Evolutionary conservation across 2,888 invertebrate species (phyloP).

Genomic region (Scaptomyza flava): DNA sequence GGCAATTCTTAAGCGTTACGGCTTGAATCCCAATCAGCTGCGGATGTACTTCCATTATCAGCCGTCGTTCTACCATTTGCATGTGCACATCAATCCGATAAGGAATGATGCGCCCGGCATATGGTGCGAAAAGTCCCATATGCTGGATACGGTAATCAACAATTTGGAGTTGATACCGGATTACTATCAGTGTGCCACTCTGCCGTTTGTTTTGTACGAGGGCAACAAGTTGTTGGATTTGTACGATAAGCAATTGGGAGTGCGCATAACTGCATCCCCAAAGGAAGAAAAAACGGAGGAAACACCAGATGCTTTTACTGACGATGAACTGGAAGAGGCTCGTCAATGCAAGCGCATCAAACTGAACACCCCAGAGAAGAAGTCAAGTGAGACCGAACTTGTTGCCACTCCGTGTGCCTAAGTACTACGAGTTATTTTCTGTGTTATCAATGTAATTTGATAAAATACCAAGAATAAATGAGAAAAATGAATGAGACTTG

Average conservation of each 20-base stretch:
- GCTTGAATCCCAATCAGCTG: conserved; percentile 88
- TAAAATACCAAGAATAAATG: conserved; percentile 30
- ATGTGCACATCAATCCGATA: conserved; percentile 95
- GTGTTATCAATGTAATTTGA: conserved; percentile 40
- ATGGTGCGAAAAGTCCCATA: conserved; percentile 93
- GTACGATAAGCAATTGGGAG: conserved; percentile 84
- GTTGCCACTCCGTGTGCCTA: conserved; percentile 51
- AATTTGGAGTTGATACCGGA: conserved; percentile 93
- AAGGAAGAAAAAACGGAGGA: background rate
- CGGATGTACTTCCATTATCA: conserved; percentile 97
- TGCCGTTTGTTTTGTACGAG: conserved; percentile 92
- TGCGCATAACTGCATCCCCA: conserved; percentile 35
- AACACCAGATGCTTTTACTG: conserved; percentile 33
- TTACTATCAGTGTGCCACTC: conserved; percentile 92
- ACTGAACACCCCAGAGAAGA: conserved; percentile 41
- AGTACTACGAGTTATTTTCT: conserved; percentile 1
- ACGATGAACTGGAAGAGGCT: conserved; percentile 56
- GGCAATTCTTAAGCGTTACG: conserved; percentile 91
- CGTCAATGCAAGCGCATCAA: conserved; percentile 58
- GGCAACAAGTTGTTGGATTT: conserved; percentile 89
- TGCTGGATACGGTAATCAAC: conserved; percentile 94
- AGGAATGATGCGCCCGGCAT: conserved; percentile 93
- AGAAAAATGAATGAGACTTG: conserved; percentile 24
- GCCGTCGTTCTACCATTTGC: conserved; percentile 98
- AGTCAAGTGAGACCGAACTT: conserved; percentile 36